Evolutionary conservation across 1,140 invertebrate genomes (phyloP).

Genomic region (Polyergus mexicanus): DNA sequence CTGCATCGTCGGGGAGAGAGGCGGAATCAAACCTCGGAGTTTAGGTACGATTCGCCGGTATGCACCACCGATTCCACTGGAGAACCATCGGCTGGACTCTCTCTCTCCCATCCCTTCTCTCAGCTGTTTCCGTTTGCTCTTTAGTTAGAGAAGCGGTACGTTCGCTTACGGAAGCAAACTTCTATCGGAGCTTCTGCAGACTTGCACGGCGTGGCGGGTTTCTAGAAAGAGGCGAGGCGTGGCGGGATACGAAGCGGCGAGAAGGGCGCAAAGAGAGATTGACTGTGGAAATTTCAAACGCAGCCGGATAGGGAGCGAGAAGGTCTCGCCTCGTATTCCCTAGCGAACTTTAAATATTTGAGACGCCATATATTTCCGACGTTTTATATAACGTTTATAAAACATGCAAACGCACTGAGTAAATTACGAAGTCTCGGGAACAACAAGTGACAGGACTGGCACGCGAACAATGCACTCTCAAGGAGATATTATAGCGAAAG

Average conservation of each 20-base stretch:
- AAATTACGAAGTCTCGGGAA: conserved; percentile 54
- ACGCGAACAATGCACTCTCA: conserved; percentile 28
- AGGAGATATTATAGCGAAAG: conserved; percentile 50
- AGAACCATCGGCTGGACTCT: conserved; percentile 40
- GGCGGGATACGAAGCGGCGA: background rate
- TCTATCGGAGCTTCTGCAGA: conserved; percentile 59
- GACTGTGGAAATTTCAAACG: conserved; percentile 57
- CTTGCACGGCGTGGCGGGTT: conserved; percentile 42
- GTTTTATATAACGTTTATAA: conserved; percentile 62
- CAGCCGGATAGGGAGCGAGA: conserved; percentile 30
- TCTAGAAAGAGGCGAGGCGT: background rate
- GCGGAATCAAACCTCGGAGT: conserved; percentile 65
- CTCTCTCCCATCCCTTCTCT: background rate
- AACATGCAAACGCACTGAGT: conserved; percentile 63
- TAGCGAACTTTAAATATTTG: conserved; percentile 65
- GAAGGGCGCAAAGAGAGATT: conserved; percentile 60
- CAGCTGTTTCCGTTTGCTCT: conserved; percentile 68
- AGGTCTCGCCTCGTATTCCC: conserved; percentile 58
- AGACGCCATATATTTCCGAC: conserved; percentile 59
- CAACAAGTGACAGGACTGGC: conserved; percentile 55
- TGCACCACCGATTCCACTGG: conserved; percentile 48
- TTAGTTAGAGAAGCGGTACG: conserved; percentile 49
- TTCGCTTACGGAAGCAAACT: conserved; percentile 52
- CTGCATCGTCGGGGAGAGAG: conserved; percentile 30
- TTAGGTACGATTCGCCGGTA: conserved; percentile 64